Evolutionary conservation across 2,888 invertebrate species (phyloP).

Genomic region (Dynastes hyllus): DNA sequence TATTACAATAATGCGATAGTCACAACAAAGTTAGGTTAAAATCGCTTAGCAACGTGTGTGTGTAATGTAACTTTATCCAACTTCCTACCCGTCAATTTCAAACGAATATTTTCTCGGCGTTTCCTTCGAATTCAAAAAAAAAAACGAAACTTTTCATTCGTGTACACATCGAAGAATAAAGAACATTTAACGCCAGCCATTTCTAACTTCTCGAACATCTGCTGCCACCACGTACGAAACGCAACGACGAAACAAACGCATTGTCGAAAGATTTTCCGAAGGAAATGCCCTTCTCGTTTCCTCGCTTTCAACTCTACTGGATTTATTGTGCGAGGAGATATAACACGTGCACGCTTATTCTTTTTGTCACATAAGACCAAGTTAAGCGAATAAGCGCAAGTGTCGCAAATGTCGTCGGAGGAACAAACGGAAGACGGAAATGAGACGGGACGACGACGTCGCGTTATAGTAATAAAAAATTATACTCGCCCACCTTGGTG

Average conservation of each 20-base stretch:
- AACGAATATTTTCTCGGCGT: too few relatives aligned
- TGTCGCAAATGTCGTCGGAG: constrained; percentile 3
- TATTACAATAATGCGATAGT: too few relatives aligned
- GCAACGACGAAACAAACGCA: constrained; percentile 11
- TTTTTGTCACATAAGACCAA: constrained; percentile 11
- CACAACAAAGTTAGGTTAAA: too few relatives aligned
- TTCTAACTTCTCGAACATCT: constrained; percentile 39
- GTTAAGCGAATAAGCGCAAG: constrained; percentile 16
- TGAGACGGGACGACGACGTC: neutral
- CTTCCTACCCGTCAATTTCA: too few relatives aligned
- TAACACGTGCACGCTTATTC: constrained; percentile 27
- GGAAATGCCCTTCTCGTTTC: constrained; percentile 8
- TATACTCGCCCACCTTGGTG: constrained; percentile 15
- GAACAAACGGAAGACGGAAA: constrained; percentile 1
- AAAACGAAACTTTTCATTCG: too few relatives aligned
- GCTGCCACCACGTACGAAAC: constrained; percentile 9
- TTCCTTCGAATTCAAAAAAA: too few relatives aligned
- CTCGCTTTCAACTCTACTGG: constrained; percentile 8
- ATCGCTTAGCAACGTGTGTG: too few relatives aligned
- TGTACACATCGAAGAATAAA: constrained; percentile 5
- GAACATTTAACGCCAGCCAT: constrained; percentile 7
- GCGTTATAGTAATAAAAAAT: constrained; percentile 22
- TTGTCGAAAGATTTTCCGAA: constrained; percentile 31
- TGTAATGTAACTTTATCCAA: too few relatives aligned
- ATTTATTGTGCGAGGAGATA: constrained; percentile 40